Base-by-base conservation (phyloP, 2,797 vertebrate species). In the Neomorphus geoffroyi region DNA sequence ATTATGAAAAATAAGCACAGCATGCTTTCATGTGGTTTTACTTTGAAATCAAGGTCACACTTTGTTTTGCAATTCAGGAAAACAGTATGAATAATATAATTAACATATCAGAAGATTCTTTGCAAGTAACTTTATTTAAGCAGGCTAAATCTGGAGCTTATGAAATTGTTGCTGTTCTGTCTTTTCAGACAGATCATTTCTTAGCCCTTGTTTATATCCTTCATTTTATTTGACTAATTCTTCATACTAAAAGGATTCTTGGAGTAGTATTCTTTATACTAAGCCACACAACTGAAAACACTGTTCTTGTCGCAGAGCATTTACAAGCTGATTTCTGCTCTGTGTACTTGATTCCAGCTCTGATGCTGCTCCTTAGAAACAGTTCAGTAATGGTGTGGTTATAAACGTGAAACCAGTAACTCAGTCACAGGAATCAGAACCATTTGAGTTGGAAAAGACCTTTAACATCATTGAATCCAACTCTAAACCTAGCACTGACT, bases 11-110 rank as follows among this genome's bases (percentile, higher is more conserved):
- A 96, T 87, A 92, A 94, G 75, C 71, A 80, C 80, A 93, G 81
- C 67, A 71, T 62, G 90, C 92, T 93, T 96, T 95, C 51, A 86
- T 89, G 90, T 51, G 78, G n/a, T 88, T 97, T 74, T 88, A 85
- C 92, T 92, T 95, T 88, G 77, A 96, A 96, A 94, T 89, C 78
- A 96, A 96, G 93, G 94, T 92, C 96, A 97, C 61, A 64, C 41
- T 95, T 87, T 73, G 74, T 93, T 95, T 95, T 93, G 69, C 85
- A 92, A 94, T 86, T 82, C 77, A 90, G 46, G 88, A 93, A 92
- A 95, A 41, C 69, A 91, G 57, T 92, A 90, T 83, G 46, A 90
- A 92, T 80, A 92, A 88, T 46, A 28, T 51, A 90, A 95, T 94
- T 95, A 96, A 90, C 95, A 91, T 80, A 91, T 88, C 89, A 95